These are phyloP conservation scores for Sipha flava DNA, from an alignment of 1,140 invertebrate genomes.

Conservation along the genomic window DNA sequence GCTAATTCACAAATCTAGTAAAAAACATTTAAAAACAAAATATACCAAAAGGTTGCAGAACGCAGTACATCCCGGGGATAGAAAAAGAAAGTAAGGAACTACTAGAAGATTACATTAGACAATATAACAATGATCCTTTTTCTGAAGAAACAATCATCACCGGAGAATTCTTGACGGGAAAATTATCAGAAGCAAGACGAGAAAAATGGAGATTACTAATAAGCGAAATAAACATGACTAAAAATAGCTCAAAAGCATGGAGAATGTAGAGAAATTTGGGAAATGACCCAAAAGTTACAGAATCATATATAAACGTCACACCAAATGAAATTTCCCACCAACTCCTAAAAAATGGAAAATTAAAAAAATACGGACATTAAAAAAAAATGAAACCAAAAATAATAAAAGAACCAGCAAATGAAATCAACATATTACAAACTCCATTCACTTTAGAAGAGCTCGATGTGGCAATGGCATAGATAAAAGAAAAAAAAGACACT, in stretches of 20 bases:
- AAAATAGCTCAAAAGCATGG: constrained; percentile 22
- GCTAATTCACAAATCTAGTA: not conserved
- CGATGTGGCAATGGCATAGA: not conserved
- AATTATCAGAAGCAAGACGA: not conserved
- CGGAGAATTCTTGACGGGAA: not conserved
- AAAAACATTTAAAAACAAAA: not conserved
- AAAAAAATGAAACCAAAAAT: not conserved
- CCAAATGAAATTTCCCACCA: not conserved
- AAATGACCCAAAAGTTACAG: not conserved
- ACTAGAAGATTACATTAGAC: not conserved
- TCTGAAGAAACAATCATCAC: constrained; percentile 3
- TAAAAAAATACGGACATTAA: not conserved
- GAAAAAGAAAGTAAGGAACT: not conserved
- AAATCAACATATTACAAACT: not conserved
- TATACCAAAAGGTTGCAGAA: not conserved
- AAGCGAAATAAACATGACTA: not conserved
- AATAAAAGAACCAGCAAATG: not conserved
- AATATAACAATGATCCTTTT: not conserved
- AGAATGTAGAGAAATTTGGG: not conserved
- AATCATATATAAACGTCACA: not conserved
- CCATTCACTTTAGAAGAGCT: not conserved
- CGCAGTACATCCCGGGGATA: not conserved
- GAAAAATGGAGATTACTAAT: constrained; percentile 7
- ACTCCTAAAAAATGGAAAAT: not conserved
- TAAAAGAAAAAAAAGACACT: not conserved